These are phyloP conservation scores for Caenorhabditis uteleia DNA, from an alignment of 2,888 invertebrate species.

Conservation along the genomic window DNA sequence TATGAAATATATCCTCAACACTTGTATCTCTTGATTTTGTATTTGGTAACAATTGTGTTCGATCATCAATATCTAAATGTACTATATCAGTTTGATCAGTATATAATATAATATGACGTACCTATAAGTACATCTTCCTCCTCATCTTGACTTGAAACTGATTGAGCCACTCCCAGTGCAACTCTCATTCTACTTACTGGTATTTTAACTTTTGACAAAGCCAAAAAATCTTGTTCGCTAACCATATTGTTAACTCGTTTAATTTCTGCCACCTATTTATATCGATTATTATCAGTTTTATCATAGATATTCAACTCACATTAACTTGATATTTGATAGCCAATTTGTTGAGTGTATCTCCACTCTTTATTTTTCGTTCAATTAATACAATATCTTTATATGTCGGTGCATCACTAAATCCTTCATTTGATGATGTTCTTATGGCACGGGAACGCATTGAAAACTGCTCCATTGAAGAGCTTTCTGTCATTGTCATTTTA, in stretches of 20 bases:
- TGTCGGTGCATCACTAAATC: constrained; percentile 32
- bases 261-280: constrained; percentile 65
- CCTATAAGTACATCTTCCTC: constrained; percentile 29
- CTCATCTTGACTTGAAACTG: constrained; percentile 31
- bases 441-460: constrained; percentile 47
- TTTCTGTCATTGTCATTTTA: constrained; percentile 25
- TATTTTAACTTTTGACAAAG: constrained; percentile 56
- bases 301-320: constrained; percentile 42
- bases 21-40: constrained; percentile 40
- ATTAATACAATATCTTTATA: constrained; percentile 55
- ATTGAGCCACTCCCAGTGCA: constrained; percentile 43
- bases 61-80: constrained; percentile 29
- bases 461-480: constrained; percentile 39
- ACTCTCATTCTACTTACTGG: constrained; percentile 60
- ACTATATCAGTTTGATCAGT: not conserved
- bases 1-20: constrained; percentile 62
- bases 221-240: constrained; percentile 62
- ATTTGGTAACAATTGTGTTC: constrained; percentile 26
- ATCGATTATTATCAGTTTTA: constrained; percentile 4
- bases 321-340: constrained; percentile 65
- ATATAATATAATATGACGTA: not conserved
- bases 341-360: constrained; percentile 64
- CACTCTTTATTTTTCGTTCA: constrained; percentile 61
- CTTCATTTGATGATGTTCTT: constrained; percentile 42
- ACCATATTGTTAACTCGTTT: constrained; percentile 66